Evolutionary conservation across 2,113 vertebrate genomes (phyloP).

Genomic region (Onychorhynchus coronatus): DNA sequence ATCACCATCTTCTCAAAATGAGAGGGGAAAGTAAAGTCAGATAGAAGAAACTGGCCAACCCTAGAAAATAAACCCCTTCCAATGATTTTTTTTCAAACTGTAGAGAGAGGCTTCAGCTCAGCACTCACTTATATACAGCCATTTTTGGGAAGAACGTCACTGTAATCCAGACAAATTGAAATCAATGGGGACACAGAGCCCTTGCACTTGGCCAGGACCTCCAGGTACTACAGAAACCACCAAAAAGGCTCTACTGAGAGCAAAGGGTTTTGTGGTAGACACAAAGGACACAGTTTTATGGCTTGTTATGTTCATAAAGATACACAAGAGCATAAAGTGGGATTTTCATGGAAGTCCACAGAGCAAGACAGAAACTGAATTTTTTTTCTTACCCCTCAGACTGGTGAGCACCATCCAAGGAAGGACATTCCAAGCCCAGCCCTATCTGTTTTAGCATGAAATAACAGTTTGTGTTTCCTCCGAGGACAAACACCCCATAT

Average conservation of each 20-base stretch:
- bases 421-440: not conserved
- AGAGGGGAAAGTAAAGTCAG: not conserved
- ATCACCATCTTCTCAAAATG: not conserved
- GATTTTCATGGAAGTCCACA: not conserved
- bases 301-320: not conserved
- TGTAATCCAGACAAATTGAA: not conserved
- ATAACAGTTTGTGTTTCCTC: not conserved
- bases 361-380: not conserved
- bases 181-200: not conserved
- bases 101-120: not conserved
- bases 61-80: not conserved
- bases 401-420: not conserved
- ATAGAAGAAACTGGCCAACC: not conserved
- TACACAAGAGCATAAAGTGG: not conserved
- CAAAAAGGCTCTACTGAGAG: not conserved
- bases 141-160: not conserved
- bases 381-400: not conserved
- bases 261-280: not conserved
- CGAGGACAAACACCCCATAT: rapidly evolving
- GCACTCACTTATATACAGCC: not conserved
- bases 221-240: not conserved
- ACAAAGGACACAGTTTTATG: not conserved
- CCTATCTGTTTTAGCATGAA: not conserved
- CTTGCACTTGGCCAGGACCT: not conserved
- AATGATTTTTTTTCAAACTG: not conserved